These are phyloP conservation scores for Apogon hyalosoma DNA, from an alignment of 2,797 vertebrate genomes.

Conservation along the genomic window DNA sequence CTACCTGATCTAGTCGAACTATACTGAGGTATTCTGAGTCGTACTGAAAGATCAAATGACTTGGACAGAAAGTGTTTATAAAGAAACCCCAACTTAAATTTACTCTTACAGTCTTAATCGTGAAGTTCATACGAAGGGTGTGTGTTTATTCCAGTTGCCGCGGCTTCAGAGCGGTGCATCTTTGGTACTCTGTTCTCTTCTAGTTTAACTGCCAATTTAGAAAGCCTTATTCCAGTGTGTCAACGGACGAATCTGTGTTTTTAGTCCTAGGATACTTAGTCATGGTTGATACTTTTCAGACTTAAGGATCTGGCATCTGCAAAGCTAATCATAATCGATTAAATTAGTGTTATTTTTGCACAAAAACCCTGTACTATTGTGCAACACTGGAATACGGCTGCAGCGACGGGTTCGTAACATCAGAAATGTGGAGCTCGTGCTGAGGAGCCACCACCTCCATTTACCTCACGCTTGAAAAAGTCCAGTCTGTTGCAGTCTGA, in stretches of 20 bases:
- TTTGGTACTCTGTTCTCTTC: slow-evolving; percentile 53
- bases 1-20: slow-evolving; percentile 12
- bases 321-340: too few relatives aligned
- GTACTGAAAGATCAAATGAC: slow-evolving; percentile 16
- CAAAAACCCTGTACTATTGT: background rate
- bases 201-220: background rate
- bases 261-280: too few relatives aligned
- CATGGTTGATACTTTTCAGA: too few relatives aligned
- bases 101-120: slow-evolving; percentile 4
- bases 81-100: slow-evolving; percentile 4
- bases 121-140: slow-evolving; percentile 13
- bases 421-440: slow-evolving; percentile 8
- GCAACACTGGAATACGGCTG: slow-evolving; percentile 49
- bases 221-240: slow-evolving; percentile 34
- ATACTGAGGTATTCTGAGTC: slow-evolving; percentile 66
- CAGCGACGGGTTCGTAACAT: slow-evolving; percentile 31
- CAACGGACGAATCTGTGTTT: slow-evolving; percentile 1
- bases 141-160: slow-evolving; percentile 51
- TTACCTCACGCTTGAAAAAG: slow-evolving; percentile 35
- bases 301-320: too few relatives aligned
- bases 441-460: slow-evolving; percentile 8
- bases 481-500: slow-evolving; percentile 9
- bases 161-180: slow-evolving; percentile 33
- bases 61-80: background rate
- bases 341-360: too few relatives aligned